Conservation (phyloP, 2,888 invertebrate genomes). For the Lycaena phlaeas region DNA sequence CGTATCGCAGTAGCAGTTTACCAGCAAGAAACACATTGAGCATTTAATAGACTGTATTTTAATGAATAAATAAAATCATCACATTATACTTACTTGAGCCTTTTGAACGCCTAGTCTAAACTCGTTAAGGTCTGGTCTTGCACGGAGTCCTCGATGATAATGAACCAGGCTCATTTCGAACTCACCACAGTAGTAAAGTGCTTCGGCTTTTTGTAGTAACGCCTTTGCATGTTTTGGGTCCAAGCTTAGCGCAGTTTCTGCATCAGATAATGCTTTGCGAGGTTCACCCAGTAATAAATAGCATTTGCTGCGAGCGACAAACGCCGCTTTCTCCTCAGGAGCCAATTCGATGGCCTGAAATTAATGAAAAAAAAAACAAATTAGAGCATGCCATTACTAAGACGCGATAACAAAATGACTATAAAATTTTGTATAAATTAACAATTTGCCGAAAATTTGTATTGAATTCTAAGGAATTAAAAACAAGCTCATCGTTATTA, state of each 20-base stretch:
- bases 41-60: too few species aligned
- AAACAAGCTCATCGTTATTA: too few species aligned
- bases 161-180: constrained; percentile 95
- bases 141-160: constrained; percentile 88
- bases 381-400: too few species aligned
- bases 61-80: too few species aligned
- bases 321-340: constrained; percentile 86
- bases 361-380: constrained; percentile 5
- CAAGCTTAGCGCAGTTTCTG: constrained; percentile 83
- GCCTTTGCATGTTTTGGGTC: constrained; percentile 77
- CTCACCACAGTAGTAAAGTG: constrained; percentile 91
- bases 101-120: constrained; percentile 90
- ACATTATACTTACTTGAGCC: constrained; percentile 75
- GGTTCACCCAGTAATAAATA: constrained; percentile 89
- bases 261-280: constrained; percentile 85
- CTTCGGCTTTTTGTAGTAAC: constrained; percentile 92
- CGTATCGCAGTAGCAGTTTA: too few species aligned
- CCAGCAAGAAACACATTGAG: too few species aligned
- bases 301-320: constrained; percentile 92
- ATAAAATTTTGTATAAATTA: too few species aligned
- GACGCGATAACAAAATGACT: too few species aligned
- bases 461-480: too few species aligned
- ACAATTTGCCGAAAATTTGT: too few species aligned
- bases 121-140: constrained; percentile 86
- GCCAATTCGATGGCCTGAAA: constrained; percentile 90